Evolutionary conservation across 2,888 invertebrate species (phyloP).

Genomic region (Pheosia tremula): DNA sequence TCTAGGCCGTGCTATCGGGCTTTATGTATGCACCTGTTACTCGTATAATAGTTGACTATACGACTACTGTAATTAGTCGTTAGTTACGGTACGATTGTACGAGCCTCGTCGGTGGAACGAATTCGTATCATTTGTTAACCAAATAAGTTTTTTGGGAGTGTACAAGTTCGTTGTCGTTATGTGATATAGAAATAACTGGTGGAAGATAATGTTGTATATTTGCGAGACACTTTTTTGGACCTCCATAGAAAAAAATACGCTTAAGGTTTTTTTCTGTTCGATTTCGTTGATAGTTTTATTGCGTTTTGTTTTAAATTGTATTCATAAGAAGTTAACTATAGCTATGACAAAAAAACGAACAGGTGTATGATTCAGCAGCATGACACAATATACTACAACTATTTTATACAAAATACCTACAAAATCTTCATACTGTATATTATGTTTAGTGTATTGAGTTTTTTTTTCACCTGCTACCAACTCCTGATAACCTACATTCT

Average conservation of each 20-base stretch:
- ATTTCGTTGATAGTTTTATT: neutral
- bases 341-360: neutral
- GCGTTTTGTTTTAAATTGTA: slow-evolving; percentile 1
- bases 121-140: slow-evolving; percentile 43
- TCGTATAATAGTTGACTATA: slow-evolving; percentile 17
- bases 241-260: neutral
- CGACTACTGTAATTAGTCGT: slow-evolving; percentile 36
- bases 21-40: slow-evolving; percentile 45
- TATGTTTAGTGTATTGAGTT: slow-evolving; percentile 25
- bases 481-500: slow-evolving; percentile 47
- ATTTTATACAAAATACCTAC: neutral
- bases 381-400: slow-evolving; percentile 1
- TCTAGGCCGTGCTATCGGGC: slow-evolving; percentile 60
- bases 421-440: slow-evolving; percentile 19
- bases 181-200: slow-evolving; percentile 7
- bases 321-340: neutral
- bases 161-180: slow-evolving; percentile 12
- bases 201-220: slow-evolving; percentile 2
- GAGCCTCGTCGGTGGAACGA: slow-evolving; percentile 31
- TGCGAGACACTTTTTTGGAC: slow-evolving; percentile 4
- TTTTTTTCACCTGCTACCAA: slow-evolving; percentile 51
- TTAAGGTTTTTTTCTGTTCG: neutral
- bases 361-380: slow-evolving; percentile 1
- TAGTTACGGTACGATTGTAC: slow-evolving; percentile 34
- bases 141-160: slow-evolving; percentile 29